Conservation (phyloP, 2,888 invertebrate species). For the Icerya purchasi region DNA sequence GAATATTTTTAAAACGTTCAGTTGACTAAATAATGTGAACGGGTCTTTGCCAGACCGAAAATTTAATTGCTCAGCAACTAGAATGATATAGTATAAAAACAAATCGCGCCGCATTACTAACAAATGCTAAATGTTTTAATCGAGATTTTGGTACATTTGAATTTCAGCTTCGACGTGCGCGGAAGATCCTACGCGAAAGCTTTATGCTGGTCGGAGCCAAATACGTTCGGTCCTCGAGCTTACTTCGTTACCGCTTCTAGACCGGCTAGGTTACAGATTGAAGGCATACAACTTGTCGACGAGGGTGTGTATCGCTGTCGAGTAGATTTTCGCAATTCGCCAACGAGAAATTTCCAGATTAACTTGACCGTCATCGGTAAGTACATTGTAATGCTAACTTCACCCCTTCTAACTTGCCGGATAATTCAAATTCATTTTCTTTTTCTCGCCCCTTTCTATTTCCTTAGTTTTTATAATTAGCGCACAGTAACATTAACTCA, state of each 20-base stretch:
- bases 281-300: constrained; percentile 46
- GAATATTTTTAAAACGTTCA: no score
- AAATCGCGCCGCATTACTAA: no score
- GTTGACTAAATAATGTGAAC: no score
- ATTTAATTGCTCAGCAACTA: no score
- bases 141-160: no score
- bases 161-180: constrained; percentile 32
- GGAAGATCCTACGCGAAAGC: constrained; percentile 30
- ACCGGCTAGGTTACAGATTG: constrained; percentile 27
- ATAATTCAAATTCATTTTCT: no score
- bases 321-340: constrained; percentile 71
- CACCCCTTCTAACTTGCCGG: not conserved
- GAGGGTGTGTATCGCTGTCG: constrained; percentile 71
- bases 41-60: no score
- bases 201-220: constrained; percentile 30
- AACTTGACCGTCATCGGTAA: constrained; percentile 33
- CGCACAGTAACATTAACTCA: no score
- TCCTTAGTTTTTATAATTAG: no score
- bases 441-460: no score
- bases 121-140: no score
- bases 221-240: constrained; percentile 23
- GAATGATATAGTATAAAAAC: no score
- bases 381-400: constrained; percentile 17
- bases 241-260: constrained; percentile 12
- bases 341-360: constrained; percentile 65